Base-by-base conservation (phyloP, 2,113 vertebrate species). In the Indri indri region DNA sequence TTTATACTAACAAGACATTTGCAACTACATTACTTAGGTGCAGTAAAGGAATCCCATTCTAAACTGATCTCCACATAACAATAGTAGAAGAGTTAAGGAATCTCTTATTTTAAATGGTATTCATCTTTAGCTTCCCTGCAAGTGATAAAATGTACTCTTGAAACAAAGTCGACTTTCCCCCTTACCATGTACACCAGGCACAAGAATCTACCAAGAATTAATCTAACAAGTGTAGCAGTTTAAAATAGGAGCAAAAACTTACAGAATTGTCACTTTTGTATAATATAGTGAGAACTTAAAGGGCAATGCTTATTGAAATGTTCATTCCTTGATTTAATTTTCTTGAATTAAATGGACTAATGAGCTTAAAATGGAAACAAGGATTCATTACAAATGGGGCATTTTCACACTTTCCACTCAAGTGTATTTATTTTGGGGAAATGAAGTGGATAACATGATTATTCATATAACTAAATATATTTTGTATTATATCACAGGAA, bases 381-480 rank as follows among this genome's bases (percentile, higher is more conserved):
- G 8, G 11, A 25, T 52, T 18, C 47, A 83, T 54, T 83, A 74
- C 12, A 92, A 93, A 92, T 65, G 34, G 37, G 13, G 11, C 6
- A 80, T 66, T 95, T 96, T 93, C 57, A 68, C 32, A 70, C 12
- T 84, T 85, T 87, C n/a, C 18, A 57, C 30, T 90, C 34, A 71
- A 88, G 27, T 66, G 14, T 57, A 70, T 70, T 70, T 93, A 79
- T 71, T 96, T 70, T 34, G 70, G 52, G 50, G 37, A 92, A 97
- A 95, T 90, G 57, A 94, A 92, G 37, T 95, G 30, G 45, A 77
- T 93, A 70, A 59, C 34, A 86, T 66, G 63, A 94, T 89, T 94
- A 70, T 86, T 93, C 32, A 40, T 92, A 73, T 50, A 91, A 83
- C 77, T 70, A 70, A 93, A 80, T 32, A 42, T 37, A 65, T 76